Evolutionary conservation across 2,888 invertebrate species (phyloP), one percentile per base, ranked within the genome.

Genomic region (Rhaphigaster nebulosa): DNA sequence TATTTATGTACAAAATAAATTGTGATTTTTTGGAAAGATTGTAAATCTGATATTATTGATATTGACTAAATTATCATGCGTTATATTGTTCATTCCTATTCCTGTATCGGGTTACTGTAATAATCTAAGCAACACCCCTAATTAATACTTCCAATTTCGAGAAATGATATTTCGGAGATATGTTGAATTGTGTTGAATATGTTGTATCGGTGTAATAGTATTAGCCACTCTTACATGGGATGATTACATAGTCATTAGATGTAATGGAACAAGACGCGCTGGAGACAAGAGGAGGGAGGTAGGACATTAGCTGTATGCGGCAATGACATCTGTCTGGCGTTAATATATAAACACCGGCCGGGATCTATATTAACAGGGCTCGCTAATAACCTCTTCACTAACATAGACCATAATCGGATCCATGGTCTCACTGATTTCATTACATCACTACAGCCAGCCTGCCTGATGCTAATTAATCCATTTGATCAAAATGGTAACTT

Each of bases 401-500:
- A 50, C 84, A 50, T 84, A 13, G 3, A 26, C 84, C 41, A 50
- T 84, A 84, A 84, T 13, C 84, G 80, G 41, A 26, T 13, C 41
- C 45, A n/a, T 26, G 15, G 5, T 1, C 84, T 38, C 45, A 84
- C 45, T 84, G 41, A 50, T 84, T 84, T 84, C 84, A 84, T 76
- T n/a, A 45, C n/a, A 10, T 26, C n/a, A 26, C 80, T 80, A 23
- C 45, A 3, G 45, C 5, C 18, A 60, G n/a, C 13, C 10, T 60
- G n/a, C 20, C 34, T 5, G 34, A 15, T 4, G 1, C 70, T 76
- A 76, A 76, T 76, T 76, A 76, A 76, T 76, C 70, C 70, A n/a
- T 84, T 84, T 45, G 41, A 84, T 84, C 84, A 45, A 84, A 84
- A 45, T 84, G n/a, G 8, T 84, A 84, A 45, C 84, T 45, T n/a